Conservation (phyloP, 2,113 vertebrate genomes). For the Pelecanus crispus region DNA sequence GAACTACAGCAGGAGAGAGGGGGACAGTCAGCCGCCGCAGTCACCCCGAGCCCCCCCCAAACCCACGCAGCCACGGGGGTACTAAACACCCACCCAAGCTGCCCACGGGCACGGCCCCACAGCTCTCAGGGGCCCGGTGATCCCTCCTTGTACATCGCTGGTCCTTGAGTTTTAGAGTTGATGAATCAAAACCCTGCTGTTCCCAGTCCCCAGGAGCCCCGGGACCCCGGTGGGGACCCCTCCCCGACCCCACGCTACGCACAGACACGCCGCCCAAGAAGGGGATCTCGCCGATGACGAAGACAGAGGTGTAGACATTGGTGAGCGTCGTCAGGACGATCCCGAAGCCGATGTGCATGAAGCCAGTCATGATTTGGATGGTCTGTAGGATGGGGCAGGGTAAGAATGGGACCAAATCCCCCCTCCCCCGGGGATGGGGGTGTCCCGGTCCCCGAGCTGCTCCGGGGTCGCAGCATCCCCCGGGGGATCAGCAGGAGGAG, state of each 20-base stretch:
- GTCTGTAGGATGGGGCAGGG: background rate
- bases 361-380: constrained; percentile 58
- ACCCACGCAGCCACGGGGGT: background rate
- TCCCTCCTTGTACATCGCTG: fast-evolving
- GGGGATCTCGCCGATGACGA: constrained; percentile 52
- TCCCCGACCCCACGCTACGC: background rate
- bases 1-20: background rate
- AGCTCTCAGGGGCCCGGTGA: fast-evolving
- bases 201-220: background rate
- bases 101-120: background rate
- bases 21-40: background rate
- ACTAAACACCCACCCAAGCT: background rate
- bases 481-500: background rate
- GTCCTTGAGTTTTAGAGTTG: no score
- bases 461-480: background rate
- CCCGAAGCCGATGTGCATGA: constrained; percentile 57
- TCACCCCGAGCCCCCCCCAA: background rate
- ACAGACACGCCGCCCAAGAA: constrained; percentile 54
- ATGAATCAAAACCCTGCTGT: background rate
- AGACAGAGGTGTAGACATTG: constrained; percentile 30
- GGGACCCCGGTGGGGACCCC: no score
- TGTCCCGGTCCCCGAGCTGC: background rate
- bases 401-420: no score
- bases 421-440: background rate
- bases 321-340: constrained; percentile 42